Conservation (phyloP, 2,888 invertebrate species). For the Acanthosepion pharaonis region DNA sequence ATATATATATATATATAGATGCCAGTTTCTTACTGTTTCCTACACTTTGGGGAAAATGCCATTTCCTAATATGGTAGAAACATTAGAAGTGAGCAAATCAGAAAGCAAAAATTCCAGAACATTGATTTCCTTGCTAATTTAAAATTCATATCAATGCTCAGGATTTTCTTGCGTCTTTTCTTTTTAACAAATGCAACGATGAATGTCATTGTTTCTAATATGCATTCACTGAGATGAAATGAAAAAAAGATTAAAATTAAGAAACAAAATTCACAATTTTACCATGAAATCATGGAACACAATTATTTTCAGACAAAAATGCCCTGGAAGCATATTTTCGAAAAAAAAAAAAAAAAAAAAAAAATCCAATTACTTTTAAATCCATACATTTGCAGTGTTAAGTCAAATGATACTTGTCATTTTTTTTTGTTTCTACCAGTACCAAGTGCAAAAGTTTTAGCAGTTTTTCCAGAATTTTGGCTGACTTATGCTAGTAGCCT, state of each 20-base stretch:
- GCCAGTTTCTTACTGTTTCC: not conserved
- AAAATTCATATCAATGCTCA: conserved; percentile 4
- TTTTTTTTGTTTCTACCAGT: no score
- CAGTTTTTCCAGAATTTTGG: no score
- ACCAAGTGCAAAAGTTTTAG: no score
- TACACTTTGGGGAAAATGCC: not conserved
- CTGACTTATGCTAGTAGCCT: no score
- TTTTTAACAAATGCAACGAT: not conserved
- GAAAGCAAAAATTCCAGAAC: not conserved
- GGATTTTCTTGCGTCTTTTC: not conserved
- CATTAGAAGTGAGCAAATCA: not conserved
- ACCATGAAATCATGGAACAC: not conserved
- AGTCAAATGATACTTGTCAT: no score
- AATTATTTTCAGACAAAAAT: not conserved
- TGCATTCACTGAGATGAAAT: not conserved
- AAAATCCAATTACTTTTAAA: not conserved
- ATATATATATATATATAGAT: not conserved
- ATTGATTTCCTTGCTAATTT: conserved; percentile 17
- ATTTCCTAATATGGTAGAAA: not conserved
- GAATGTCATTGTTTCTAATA: not conserved
- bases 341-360: not conserved
- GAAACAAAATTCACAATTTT: not conserved
- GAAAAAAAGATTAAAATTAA: not conserved
- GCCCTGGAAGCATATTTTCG: not conserved
- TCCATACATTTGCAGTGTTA: not conserved